Evolutionary conservation across 2,797 vertebrate genomes (phyloP).

Genomic region (Meda fulgida): DNA sequence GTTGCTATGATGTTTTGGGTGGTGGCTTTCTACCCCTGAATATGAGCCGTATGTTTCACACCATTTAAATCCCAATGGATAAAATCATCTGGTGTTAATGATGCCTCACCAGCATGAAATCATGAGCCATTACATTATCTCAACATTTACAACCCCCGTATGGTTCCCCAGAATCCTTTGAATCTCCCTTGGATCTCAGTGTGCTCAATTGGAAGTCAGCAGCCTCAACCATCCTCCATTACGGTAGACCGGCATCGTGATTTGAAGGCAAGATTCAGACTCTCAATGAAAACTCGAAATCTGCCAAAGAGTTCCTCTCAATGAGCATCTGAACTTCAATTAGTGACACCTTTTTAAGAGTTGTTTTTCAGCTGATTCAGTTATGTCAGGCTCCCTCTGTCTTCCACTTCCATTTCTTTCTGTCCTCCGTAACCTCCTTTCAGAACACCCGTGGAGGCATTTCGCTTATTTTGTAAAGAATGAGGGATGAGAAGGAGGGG

Average conservation of each 20-base stretch:
- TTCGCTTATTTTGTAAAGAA: slow-evolving; percentile 41
- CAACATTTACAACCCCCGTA: neutral
- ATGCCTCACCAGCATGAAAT: slow-evolving; percentile 74
- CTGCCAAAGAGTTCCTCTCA: slow-evolving; percentile 7
- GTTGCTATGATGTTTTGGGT: too few relatives aligned
- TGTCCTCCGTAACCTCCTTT: slow-evolving; percentile 7
- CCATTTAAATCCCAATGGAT: neutral
- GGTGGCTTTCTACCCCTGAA: neutral
- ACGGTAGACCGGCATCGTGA: neutral
- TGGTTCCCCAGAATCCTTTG: neutral
- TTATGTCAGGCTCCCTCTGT: neutral
- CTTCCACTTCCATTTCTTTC: neutral
- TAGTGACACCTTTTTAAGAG: neutral
- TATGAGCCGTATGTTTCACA: slow-evolving; percentile 3
- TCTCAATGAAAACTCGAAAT: slow-evolving; percentile 12
- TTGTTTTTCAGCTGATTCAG: neutral
- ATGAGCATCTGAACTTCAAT: neutral
- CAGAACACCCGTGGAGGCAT: neutral
- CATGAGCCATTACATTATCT: neutral
- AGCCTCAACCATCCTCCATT: slow-evolving; percentile 10
- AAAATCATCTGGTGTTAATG: slow-evolving; percentile 5
- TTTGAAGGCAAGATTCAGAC: slow-evolving; percentile 10
- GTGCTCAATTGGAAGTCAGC: neutral
- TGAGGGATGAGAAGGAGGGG: slow-evolving; percentile 53
- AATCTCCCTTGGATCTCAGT: neutral